phyloP scores from a whole-genome alignment of 2,888 invertebrate species.

The Slavum lentiscoides region DNA sequence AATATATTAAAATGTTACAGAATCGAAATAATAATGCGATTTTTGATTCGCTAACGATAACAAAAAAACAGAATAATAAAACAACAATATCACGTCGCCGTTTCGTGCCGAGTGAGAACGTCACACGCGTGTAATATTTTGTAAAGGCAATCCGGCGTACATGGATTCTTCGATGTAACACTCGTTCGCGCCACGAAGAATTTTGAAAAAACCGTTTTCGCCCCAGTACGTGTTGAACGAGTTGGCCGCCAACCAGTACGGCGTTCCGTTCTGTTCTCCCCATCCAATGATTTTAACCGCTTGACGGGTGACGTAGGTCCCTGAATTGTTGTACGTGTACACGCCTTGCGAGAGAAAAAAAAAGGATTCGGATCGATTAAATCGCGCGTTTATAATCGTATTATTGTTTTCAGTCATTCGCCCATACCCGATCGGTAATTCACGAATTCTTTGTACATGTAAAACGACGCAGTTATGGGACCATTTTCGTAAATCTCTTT shows the following conservation, averaged over 20 bases:
- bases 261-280: conserved; percentile 75
- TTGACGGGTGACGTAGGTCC: conserved; percentile 66
- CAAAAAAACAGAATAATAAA: too few relatives aligned
- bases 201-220: conserved; percentile 83
- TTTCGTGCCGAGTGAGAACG: too few relatives aligned
- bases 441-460: conserved; percentile 51
- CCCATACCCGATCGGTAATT: conserved; percentile 51
- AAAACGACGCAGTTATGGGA: conserved; percentile 53
- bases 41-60: too few relatives aligned
- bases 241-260: conserved; percentile 89
- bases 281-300: conserved; percentile 62
- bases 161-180: conserved; percentile 69
- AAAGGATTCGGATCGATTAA: background rate
- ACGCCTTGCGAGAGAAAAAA: background rate
- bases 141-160: conserved; percentile 36
- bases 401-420: too few relatives aligned
- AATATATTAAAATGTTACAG: too few relatives aligned
- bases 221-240: conserved; percentile 95
- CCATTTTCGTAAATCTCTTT: conserved; percentile 54
- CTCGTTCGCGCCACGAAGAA: conserved; percentile 76
- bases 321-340: conserved; percentile 62
- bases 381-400: too few relatives aligned
- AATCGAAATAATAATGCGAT: too few relatives aligned
- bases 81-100: too few relatives aligned
- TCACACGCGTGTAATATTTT: background rate